phyloP scores from a whole-genome alignment of 2,888 invertebrate species.

The Tipula confusa region DNA sequence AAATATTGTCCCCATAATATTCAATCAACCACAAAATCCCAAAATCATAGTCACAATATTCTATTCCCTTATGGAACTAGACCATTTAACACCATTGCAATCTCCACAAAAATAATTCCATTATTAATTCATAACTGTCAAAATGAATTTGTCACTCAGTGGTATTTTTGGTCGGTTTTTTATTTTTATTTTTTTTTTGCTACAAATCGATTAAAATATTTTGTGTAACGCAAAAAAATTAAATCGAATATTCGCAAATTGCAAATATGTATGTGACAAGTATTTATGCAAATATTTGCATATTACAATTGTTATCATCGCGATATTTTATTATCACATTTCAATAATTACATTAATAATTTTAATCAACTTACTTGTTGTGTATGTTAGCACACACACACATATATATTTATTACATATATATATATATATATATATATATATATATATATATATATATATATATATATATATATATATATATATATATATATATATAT shows the following conservation, averaged over 20 bases:
- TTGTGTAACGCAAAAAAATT: not conserved
- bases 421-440: too few relatives aligned
- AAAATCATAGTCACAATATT: not conserved
- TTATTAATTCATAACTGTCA: not conserved
- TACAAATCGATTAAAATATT: conserved; percentile 20
- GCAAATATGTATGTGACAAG: not conserved
- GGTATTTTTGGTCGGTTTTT: not conserved
- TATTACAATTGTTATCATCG: conserved; percentile 1
- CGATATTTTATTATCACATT: not conserved
- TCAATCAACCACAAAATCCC: not conserved
- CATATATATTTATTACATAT: too few relatives aligned
- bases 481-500: too few relatives aligned
- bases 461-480: too few relatives aligned
- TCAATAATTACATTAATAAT: conserved; percentile 3
- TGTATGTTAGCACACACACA: not conserved
- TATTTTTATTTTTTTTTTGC: not conserved
- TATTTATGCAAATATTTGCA: conserved; percentile 20
- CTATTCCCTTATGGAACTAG: not conserved
- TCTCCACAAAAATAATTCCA: not conserved
- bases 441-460: too few relatives aligned
- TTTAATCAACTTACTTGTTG: not conserved
- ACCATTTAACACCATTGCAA: not conserved
- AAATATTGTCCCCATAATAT: too few relatives aligned
- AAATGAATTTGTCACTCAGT: not conserved
- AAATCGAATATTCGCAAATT: not conserved